Base-by-base conservation (phyloP, 1,140 invertebrate genomes). In the Cataglyphis hispanica region DNA sequence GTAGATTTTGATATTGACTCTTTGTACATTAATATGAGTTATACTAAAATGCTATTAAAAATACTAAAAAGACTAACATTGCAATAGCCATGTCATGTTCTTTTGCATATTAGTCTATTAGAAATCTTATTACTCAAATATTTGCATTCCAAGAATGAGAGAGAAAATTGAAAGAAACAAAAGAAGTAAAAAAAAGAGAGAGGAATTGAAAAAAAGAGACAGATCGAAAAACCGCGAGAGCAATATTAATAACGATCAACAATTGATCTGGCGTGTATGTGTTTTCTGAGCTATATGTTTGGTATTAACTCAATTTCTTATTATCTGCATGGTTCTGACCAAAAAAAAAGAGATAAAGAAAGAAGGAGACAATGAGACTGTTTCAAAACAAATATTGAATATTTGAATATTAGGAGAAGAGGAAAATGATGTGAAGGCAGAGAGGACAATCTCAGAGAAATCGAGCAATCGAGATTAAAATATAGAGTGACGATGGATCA, bases 401-500 rank as follows among this genome's bases (percentile, higher is more conserved):
- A 60, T 40, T 37, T 37, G 46, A 74, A 63, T 81, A 60, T 40
- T 63, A 25, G 37, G n/a, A 74, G 58, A 56, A 78, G 63, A 85
- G 72, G 72, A 84, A 11, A 37, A 64, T 34, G 22, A 40, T 19
- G 27, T 63, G 64, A 16, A 66, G 40, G 25, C 25, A 34, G 63
- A 67, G 34, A 50, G 46, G 80, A 60, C 13, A 4, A 16, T 58
- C 25, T 78, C 56, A 34, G 64, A 34, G 56, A 85, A 34, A 43
- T 77, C 43, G 37, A 70, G 72, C 56, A 58, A 84, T 40, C 46
- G 56, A 50, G 13, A 50, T 50, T 50, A 34, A 56, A 46, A 77
- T 40, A 7, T 63, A 72, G 46, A 70, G 31, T 63, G 83, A 66
- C 63, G 50, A 83, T 83, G 80, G 50, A 86, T 84, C 53, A 61